A percentile compares a stretch with the other conserved stretches of the same genome.
Conservation (phyloP, 2,113 vertebrate species). For the Siniperca knerii region DNA sequence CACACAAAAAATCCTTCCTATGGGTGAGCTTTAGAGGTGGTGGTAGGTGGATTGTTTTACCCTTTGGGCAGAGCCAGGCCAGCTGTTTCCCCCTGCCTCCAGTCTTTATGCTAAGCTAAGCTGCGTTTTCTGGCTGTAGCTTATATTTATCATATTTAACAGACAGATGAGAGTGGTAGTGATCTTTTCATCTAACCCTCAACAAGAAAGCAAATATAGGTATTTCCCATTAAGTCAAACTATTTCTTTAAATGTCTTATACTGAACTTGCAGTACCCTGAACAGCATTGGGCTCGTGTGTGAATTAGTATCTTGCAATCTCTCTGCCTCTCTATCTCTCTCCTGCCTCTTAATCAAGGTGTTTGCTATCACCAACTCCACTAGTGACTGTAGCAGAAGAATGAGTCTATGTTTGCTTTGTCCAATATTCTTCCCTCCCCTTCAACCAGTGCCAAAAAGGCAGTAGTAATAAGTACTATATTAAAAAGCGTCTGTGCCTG, state of each 20-base stretch:
- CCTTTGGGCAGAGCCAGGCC: too few species aligned
- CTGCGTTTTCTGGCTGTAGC: neutral
- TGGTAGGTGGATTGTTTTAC: too few species aligned
- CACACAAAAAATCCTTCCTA: too few species aligned
- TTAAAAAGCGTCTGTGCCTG: constrained; percentile 33
- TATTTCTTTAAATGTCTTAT: neutral
- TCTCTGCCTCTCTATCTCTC: constrained; percentile 2
- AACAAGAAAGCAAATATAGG: neutral
- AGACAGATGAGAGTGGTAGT: neutral
- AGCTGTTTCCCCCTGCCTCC: too few species aligned
- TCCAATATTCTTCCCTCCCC: constrained; percentile 53
- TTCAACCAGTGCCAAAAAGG: constrained; percentile 46
- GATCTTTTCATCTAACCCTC: neutral
- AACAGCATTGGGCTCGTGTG: neutral
- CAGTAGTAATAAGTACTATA: constrained; percentile 48
- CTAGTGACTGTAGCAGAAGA: constrained; percentile 24
- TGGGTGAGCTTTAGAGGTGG: too few species aligned
- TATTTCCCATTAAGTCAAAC: neutral
- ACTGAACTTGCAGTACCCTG: neutral
- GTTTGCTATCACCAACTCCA: constrained; percentile 38
- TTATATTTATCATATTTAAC: neutral
- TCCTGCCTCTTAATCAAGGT: constrained; percentile 30
- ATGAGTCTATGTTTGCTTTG: constrained; percentile 65
- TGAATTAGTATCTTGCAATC: neutral
- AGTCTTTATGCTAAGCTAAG: neutral